These are phyloP conservation scores for Rhinopomastus cyanomelas DNA, from an alignment of 2,113 vertebrate species.

Conservation along the genomic window DNA sequence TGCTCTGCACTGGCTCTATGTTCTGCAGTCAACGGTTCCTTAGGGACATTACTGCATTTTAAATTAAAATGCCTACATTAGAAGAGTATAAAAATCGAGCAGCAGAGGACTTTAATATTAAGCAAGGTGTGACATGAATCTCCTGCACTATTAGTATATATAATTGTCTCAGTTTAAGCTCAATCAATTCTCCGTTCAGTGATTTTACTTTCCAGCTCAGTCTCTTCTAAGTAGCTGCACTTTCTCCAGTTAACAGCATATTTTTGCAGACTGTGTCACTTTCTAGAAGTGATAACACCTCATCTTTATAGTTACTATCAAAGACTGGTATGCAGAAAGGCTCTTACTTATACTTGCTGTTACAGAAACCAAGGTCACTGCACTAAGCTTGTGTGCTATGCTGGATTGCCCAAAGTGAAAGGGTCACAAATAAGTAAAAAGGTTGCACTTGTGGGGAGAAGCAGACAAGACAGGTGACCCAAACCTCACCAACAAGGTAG, in stretches of 20 bases:
- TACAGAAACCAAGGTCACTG: not conserved
- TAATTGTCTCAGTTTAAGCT: not conserved
- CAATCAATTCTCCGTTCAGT: not conserved
- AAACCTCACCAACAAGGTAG: not conserved
- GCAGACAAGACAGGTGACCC: not conserved
- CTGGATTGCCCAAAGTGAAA: not conserved
- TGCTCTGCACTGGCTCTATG: not conserved
- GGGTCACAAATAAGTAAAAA: not conserved
- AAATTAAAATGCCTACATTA: not conserved
- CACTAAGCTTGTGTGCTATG: not conserved
- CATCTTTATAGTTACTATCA: not conserved
- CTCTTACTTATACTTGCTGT: not conserved
- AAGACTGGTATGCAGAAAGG: not conserved
- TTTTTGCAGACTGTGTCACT: not conserved
- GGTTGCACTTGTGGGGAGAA: not conserved
- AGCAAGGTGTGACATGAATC: not conserved
- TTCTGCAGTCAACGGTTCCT: not conserved
- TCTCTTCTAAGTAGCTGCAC: not conserved
- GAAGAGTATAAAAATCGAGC: not conserved
- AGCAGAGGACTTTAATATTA: not conserved
- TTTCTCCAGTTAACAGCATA: not conserved
- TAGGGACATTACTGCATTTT: not conserved
- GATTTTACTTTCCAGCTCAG: not conserved
- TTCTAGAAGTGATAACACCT: not conserved
- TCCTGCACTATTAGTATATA: not conserved